These are phyloP conservation scores for Hirtodrosophila histrioides DNA, from an alignment of 2,888 invertebrate species.

Conservation along the genomic window DNA sequence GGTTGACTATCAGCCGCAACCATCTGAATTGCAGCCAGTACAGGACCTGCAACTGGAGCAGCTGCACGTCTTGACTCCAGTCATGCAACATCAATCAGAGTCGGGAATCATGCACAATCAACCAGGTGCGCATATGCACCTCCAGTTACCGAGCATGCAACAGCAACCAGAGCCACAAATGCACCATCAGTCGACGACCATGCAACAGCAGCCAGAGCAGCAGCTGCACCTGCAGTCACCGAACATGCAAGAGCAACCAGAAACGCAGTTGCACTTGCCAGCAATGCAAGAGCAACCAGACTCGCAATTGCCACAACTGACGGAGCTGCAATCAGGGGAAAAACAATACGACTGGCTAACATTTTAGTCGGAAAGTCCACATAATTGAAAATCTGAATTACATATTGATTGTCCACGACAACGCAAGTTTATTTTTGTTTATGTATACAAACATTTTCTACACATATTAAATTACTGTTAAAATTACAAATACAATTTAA, in stretches of 20 bases:
- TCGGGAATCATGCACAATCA: conserved; percentile 36
- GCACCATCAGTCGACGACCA: too few species aligned
- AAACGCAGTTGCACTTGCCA: too few species aligned
- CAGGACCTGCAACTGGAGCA: conserved; percentile 37
- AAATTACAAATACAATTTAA: too few species aligned
- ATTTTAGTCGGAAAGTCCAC: conserved; percentile 49
- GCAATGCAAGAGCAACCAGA: too few species aligned
- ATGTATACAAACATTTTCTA: conserved; percentile 2
- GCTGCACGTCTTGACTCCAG: conserved; percentile 40
- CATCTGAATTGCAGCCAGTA: conserved; percentile 23
- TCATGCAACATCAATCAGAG: conserved; percentile 32
- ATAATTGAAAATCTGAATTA: neutral
- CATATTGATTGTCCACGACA: conserved; percentile 3
- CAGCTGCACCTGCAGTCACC: too few species aligned
- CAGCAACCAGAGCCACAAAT: too few species aligned
- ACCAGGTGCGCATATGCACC: too few species aligned
- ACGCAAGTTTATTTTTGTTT: conserved; percentile 6
- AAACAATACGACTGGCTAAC: conserved; percentile 78
- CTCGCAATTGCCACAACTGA: too few species aligned
- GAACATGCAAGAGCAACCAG: too few species aligned
- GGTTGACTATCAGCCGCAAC: conserved; percentile 41
- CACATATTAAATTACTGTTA: conserved; percentile 6
- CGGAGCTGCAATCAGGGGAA: conserved; percentile 16
- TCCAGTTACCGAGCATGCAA: too few species aligned
- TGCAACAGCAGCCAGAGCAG: too few species aligned